phyloP scores from a whole-genome alignment of 2,888 invertebrate genomes.

The Cheilosia pagana region DNA sequence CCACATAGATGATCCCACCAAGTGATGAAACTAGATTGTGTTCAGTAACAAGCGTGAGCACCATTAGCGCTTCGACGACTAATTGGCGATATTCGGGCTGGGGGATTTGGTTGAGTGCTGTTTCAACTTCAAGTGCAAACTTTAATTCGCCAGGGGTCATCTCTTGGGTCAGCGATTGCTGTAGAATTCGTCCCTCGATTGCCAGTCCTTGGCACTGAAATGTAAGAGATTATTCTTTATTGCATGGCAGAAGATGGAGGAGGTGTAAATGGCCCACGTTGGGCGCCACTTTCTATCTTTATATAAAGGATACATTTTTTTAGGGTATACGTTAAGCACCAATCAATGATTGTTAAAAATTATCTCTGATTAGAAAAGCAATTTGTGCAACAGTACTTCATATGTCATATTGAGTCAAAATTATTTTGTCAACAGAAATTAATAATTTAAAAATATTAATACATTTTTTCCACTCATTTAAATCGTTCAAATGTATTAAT shows the following conservation, averaged over 20 bases:
- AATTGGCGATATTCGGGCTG: constrained; percentile 99
- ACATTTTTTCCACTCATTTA: no score
- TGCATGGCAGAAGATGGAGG: neutral
- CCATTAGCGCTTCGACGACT: constrained; percentile 98
- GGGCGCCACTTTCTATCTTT: neutral
- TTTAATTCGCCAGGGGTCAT: constrained; percentile 99
- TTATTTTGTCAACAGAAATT: no score
- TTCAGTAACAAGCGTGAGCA: constrained; percentile 94
- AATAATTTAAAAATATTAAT: no score
- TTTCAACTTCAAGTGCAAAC: constrained; percentile 98
- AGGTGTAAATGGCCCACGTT: neutral
- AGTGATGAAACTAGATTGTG: constrained; percentile 91
- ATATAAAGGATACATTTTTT: no score
- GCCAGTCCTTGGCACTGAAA: constrained; percentile 95
- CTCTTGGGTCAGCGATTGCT: constrained; percentile 97
- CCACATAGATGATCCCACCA: constrained; percentile 93
- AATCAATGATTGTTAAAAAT: no score
- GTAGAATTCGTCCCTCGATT: constrained; percentile 95
- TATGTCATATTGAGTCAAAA: no score
- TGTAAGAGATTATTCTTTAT: neutral
- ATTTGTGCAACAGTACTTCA: no score
- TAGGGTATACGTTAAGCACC: no score
- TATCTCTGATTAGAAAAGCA: no score
- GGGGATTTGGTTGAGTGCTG: constrained; percentile 97
- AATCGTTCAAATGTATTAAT: no score